Evolutionary conservation across 2,888 invertebrate species (phyloP).

Genomic region (Odontomyia ornata): DNA sequence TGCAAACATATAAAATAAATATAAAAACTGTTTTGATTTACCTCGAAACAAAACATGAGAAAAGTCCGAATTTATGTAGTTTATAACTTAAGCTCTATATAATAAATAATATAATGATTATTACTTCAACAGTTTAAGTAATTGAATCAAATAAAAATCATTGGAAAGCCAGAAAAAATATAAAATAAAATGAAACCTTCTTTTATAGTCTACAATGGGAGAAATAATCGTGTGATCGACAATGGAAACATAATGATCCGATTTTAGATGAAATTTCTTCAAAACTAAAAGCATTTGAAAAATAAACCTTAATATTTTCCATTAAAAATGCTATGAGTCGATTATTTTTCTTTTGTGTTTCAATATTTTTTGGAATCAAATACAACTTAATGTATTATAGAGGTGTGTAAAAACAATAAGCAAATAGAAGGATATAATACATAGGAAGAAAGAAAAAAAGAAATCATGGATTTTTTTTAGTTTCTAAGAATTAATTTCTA

Average conservation of each 20-base stretch:
- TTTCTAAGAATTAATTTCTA: constrained; percentile 35
- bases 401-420: background rate
- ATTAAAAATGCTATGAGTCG: background rate
- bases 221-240: background rate
- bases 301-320: constrained; percentile 38
- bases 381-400: constrained; percentile 12
- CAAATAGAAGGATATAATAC: constrained; percentile 1
- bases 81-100: constrained; percentile 47
- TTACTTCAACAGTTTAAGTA: constrained; percentile 31
- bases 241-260: background rate
- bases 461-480: constrained; percentile 29
- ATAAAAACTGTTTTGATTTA: background rate
- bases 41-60: constrained; percentile 48
- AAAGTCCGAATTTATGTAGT: constrained; percentile 57
- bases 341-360: background rate
- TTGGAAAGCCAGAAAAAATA: constrained; percentile 47
- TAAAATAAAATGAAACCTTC: background rate
- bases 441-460: constrained; percentile 27
- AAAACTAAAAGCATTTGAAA: background rate
- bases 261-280: background rate
- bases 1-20: constrained; percentile 3
- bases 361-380: background rate
- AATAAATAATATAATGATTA: constrained; percentile 41
- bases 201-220: background rate
- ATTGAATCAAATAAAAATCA: constrained; percentile 45